phyloP scores from a whole-genome alignment of 2,888 invertebrate genomes.

The Caprella mutica region DNA sequence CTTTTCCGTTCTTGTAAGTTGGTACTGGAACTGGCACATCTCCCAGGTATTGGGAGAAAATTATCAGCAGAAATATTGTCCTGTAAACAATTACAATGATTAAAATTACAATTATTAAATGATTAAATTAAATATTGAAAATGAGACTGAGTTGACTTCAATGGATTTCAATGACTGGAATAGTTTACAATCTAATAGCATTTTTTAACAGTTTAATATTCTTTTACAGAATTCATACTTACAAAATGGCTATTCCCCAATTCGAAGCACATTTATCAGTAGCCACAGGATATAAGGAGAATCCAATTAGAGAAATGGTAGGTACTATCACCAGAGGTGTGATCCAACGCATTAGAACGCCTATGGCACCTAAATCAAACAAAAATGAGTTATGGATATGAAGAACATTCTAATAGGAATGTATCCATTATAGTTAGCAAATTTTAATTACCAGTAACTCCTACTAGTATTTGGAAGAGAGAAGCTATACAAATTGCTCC shows the following conservation, averaged over 20 bases:
- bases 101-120: no score
- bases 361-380: constrained; percentile 60
- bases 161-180: no score
- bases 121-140: no score
- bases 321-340: constrained; percentile 75
- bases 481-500: constrained; percentile 73
- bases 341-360: constrained; percentile 59
- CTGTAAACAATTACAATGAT: constrained; percentile 44
- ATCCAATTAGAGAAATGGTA: constrained; percentile 67
- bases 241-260: constrained; percentile 73
- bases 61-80: constrained; percentile 59
- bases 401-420: no score
- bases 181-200: no score
- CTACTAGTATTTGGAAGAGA: constrained; percentile 61
- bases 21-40: constrained; percentile 50
- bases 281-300: constrained; percentile 72
- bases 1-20: background rate
- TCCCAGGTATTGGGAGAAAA: constrained; percentile 66
- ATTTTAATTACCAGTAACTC: constrained; percentile 42
- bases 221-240: constrained; percentile 40
- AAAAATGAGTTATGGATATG: no score
- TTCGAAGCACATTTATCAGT: constrained; percentile 66
- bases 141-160: no score
- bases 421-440: background rate
- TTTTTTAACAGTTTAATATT: no score